Evolutionary conservation across 2,888 invertebrate species (phyloP).

Genomic region (Polydrusus cervinus): DNA sequence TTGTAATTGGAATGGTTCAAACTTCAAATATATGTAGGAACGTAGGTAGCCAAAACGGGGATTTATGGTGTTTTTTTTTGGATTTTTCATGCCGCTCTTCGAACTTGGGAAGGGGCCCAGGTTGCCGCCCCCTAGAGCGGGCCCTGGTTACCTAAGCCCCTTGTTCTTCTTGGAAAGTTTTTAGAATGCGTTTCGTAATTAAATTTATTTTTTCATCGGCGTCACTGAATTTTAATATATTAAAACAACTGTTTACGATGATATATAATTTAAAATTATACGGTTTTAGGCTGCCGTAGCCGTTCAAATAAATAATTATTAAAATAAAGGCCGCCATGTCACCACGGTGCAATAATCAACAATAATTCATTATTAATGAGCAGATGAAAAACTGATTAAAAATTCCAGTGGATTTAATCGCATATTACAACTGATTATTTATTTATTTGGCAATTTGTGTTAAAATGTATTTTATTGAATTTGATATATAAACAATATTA

Average conservation of each 20-base stretch:
- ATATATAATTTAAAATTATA: conserved; percentile 37
- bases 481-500: neutral
- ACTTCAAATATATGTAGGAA: too few relatives aligned
- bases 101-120: too few relatives aligned
- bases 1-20: too few relatives aligned
- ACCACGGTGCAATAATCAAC: conserved; percentile 45
- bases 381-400: conserved; percentile 51
- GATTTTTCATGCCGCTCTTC: too few relatives aligned
- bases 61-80: too few relatives aligned
- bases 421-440: conserved; percentile 41
- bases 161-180: neutral
- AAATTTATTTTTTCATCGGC: neutral
- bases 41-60: too few relatives aligned
- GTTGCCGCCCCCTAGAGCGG: too few relatives aligned
- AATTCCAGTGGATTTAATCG: conserved; percentile 46
- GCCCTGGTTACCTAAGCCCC: too few relatives aligned
- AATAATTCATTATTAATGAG: conserved; percentile 49
- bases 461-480: conserved; percentile 31
- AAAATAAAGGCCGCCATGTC: conserved; percentile 36
- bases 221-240: conserved; percentile 17
- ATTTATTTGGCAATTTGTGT: conserved; percentile 44
- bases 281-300: conserved; percentile 33
- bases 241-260: conserved; percentile 20
- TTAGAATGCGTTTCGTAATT: neutral
- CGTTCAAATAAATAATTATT: conserved; percentile 50